Conservation (phyloP, 1,140 invertebrate species). For the Arion vulgaris region DNA sequence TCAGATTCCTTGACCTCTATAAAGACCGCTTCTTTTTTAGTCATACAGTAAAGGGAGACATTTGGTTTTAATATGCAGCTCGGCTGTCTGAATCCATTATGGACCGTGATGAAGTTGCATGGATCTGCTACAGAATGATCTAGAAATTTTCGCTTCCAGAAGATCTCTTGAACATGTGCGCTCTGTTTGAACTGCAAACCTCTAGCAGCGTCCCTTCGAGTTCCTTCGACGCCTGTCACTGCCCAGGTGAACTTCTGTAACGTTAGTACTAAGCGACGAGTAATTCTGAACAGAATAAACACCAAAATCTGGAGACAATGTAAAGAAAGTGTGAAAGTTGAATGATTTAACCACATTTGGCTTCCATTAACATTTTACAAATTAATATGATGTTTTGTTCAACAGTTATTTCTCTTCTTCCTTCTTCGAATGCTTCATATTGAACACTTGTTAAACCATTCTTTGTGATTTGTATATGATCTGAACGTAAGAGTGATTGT, state of each 20-base stretch:
- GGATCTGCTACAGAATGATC: conserved; percentile 57
- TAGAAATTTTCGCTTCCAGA: conserved; percentile 64
- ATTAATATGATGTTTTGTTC: background rate
- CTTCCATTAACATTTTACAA: background rate
- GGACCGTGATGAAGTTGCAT: conserved; percentile 63
- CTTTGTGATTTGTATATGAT: too few species aligned
- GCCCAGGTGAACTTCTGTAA: conserved; percentile 68
- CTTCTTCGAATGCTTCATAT: too few species aligned
- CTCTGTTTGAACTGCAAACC: conserved; percentile 66
- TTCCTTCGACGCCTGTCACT: conserved; percentile 63
- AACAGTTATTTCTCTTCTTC: background rate
- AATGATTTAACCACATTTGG: background rate
- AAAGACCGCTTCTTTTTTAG: conserved; percentile 62
- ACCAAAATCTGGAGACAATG: conserved; percentile 50
- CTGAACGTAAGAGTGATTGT: too few species aligned
- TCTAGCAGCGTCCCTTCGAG: conserved; percentile 58
- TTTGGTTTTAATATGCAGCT: conserved; percentile 63
- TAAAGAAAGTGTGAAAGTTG: conserved; percentile 10
- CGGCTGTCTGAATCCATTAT: conserved; percentile 66
- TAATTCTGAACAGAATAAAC: conserved; percentile 56
- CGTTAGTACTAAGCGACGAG: conserved; percentile 57
- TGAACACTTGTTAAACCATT: too few species aligned
- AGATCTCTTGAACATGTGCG: conserved; percentile 65
- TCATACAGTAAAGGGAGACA: conserved; percentile 65
- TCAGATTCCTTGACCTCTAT: conserved; percentile 54